These are phyloP conservation scores for Dendronephthya gigantea DNA, from an alignment of 64 coral and sea anemone genomes.

Conservation along the genomic window DNA sequence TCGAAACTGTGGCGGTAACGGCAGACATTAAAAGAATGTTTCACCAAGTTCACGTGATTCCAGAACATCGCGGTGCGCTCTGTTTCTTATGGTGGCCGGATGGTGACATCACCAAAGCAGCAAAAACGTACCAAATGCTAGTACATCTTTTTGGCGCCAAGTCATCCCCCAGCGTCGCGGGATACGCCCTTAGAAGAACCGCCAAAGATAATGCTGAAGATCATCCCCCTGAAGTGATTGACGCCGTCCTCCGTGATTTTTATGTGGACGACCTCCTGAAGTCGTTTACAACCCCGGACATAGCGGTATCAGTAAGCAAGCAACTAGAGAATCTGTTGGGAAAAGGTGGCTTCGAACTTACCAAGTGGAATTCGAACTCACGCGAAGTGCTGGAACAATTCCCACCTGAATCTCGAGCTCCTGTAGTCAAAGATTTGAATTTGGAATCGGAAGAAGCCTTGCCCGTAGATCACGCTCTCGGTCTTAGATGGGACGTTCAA, in stretches of 20 bases:
- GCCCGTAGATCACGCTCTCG: conserved; percentile 38
- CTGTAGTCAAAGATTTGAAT: conserved; percentile 37
- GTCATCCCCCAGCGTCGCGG: conserved; percentile 37
- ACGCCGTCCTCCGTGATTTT: conserved; percentile 50
- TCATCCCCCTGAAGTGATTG: conserved; percentile 10
- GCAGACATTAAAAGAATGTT: not conserved
- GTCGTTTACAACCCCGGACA: conserved; percentile 9
- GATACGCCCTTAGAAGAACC: conserved; percentile 44
- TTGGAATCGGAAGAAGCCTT: conserved; percentile 37
- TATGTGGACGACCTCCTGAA: conserved; percentile 64
- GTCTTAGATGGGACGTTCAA: conserved; percentile 38
- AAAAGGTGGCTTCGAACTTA: conserved; percentile 22
- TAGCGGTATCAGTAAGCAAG: conserved; percentile 14
- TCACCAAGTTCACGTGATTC: not conserved
- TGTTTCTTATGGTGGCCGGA: not conserved
- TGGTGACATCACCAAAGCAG: not conserved
- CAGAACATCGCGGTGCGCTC: not conserved
- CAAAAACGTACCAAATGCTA: not conserved
- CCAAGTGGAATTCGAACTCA: conserved; percentile 29
- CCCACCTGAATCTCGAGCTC: not conserved
- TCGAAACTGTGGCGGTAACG: not conserved
- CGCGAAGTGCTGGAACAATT: conserved; percentile 30
- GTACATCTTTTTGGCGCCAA: not conserved
- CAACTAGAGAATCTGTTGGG: conserved; percentile 10
- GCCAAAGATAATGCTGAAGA: conserved; percentile 40